phyloP scores from a whole-genome alignment of 2,797 vertebrate species.

The Chrysocyon brachyurus region DNA sequence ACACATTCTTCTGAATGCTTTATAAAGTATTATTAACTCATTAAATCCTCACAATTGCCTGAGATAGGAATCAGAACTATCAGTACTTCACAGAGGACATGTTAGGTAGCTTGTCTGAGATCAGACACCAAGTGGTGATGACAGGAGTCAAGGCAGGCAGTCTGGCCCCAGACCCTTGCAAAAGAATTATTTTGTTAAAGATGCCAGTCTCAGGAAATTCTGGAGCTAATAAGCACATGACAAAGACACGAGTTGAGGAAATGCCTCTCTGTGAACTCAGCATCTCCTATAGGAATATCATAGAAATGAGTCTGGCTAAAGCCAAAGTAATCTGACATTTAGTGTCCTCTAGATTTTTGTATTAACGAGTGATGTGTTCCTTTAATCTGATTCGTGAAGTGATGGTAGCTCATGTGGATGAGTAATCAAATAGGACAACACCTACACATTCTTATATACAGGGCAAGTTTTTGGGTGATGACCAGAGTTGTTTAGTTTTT shows the following conservation, averaged over 20 bases:
- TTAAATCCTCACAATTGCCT: not conserved
- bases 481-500: slow-evolving; percentile 15
- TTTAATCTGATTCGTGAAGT: slow-evolving; percentile 1
- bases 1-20: not conserved
- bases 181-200: not conserved
- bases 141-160: not conserved
- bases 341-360: not conserved
- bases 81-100: not conserved
- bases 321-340: not conserved
- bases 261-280: not conserved
- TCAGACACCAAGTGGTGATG: not conserved
- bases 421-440: slow-evolving; percentile 49
- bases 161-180: not conserved
- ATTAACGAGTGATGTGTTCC: not conserved
- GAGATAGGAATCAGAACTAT: not conserved
- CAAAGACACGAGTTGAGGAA: not conserved
- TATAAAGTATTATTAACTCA: not conserved
- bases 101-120: not conserved
- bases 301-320: slow-evolving; percentile 1
- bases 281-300: not conserved
- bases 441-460: not conserved
- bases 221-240: not conserved
- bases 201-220: not conserved
- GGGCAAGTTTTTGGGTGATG: not conserved
- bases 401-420: not conserved